phyloP scores from a whole-genome alignment of 2,797 vertebrate species.

The Oreochromis mossambicus region DNA sequence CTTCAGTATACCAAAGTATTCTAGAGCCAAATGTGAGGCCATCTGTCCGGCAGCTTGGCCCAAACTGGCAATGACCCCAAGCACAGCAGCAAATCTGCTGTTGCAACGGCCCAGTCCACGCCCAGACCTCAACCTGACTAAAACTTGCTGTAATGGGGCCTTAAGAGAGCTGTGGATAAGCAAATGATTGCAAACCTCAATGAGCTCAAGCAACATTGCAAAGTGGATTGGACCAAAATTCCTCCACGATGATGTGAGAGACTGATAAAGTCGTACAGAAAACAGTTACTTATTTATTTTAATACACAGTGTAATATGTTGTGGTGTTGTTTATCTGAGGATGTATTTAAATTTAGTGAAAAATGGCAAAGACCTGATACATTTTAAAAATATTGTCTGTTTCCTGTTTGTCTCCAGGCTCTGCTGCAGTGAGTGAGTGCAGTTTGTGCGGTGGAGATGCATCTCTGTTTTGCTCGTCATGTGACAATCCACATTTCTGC shows the following conservation, averaged over 20 bases:
- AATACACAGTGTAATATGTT: background rate
- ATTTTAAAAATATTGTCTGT: rapidly evolving
- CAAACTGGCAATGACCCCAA: background rate
- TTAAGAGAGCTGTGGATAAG: background rate
- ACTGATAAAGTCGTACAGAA: background rate
- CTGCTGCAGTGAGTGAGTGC: conserved; percentile 20
- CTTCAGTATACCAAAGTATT: background rate
- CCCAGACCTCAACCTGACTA: background rate
- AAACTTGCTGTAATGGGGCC: background rate
- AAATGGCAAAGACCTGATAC: no score
- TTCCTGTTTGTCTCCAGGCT: background rate
- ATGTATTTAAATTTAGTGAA: background rate
- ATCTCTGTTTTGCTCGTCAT: conserved; percentile 73
- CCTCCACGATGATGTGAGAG: background rate
- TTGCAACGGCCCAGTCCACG: background rate
- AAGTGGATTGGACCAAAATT: background rate
- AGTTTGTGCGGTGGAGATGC: conserved; percentile 67
- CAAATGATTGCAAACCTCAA: background rate
- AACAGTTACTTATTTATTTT: background rate
- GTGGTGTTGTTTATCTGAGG: background rate
- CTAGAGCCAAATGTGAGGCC: background rate
- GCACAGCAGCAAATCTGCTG: background rate
- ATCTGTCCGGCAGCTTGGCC: background rate
- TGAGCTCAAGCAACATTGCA: background rate
- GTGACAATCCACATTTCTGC: conserved; percentile 72